phyloP scores from a whole-genome alignment of 2,113 vertebrate genomes.

The Capricornis sumatraensis region DNA sequence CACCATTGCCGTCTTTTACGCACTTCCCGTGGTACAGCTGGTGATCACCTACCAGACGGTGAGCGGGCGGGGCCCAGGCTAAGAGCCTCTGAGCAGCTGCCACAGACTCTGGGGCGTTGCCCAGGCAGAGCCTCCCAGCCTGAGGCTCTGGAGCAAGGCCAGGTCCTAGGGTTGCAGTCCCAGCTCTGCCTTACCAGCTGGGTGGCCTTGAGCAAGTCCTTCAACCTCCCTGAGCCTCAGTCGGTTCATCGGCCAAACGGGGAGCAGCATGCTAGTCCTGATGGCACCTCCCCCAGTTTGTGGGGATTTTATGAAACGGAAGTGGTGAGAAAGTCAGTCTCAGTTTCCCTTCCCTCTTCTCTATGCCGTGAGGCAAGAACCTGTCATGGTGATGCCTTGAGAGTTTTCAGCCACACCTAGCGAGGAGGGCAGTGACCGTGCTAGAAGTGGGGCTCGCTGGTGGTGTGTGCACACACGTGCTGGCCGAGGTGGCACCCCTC shows the following conservation, averaged over 20 bases:
- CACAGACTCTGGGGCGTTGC: background rate
- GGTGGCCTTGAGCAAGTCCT: background rate
- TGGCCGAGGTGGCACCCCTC: background rate
- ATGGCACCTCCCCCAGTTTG: background rate
- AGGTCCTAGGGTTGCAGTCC: background rate
- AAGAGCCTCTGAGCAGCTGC: background rate
- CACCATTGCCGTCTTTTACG: conserved; percentile 96
- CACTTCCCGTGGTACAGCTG: conserved; percentile 94
- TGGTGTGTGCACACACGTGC: accelerated
- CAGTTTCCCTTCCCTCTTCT: conserved; percentile 37
- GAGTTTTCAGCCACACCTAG: background rate
- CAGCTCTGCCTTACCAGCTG: background rate
- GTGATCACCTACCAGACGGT: conserved; percentile 99
- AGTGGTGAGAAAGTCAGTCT: background rate
- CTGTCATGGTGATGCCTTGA: background rate
- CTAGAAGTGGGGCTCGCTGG: background rate
- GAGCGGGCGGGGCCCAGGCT: background rate
- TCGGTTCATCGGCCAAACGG: background rate
- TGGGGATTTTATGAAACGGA: background rate
- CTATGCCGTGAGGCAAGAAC: background rate
- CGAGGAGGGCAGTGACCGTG: no score
- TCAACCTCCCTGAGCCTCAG: background rate
- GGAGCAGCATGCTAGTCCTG: background rate
- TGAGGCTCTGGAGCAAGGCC: background rate
- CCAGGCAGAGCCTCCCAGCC: background rate